Percentiles rank a stretch among this genome's conserved stretches.
Evolutionary conservation across 1,140 invertebrate species (phyloP).

Genomic region (Mycetomoellerius zeteki): DNA sequence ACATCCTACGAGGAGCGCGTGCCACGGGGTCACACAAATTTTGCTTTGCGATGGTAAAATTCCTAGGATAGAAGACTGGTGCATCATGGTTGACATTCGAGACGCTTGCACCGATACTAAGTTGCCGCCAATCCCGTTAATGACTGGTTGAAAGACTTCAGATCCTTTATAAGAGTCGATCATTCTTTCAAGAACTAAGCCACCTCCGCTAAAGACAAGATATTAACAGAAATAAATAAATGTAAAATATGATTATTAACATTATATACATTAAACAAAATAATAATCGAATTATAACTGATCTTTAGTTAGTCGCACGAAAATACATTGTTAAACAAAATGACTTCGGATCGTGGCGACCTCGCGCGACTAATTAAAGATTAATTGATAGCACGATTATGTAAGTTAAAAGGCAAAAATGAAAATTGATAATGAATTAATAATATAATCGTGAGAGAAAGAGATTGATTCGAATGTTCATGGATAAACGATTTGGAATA

Average conservation of each 20-base stretch:
- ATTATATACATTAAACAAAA: too few species aligned
- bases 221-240: slow-evolving; percentile 39
- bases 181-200: slow-evolving; percentile 93
- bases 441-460: neutral
- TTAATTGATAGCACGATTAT: neutral
- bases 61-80: slow-evolving; percentile 93
- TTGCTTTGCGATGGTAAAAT: slow-evolving; percentile 91
- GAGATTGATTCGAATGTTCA: neutral
- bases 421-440: slow-evolving; percentile 67
- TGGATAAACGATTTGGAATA: neutral
- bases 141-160: slow-evolving; percentile 96
- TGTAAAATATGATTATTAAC: neutral
- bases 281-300: neutral
- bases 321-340: too few species aligned
- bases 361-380: too few species aligned
- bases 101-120: slow-evolving; percentile 98
- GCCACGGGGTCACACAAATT: slow-evolving; percentile 92
- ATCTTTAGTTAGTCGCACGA: too few species aligned
- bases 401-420: neutral
- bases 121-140: slow-evolving; percentile 98
- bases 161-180: slow-evolving; percentile 92
- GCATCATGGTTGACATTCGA: slow-evolving; percentile 96
- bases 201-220: slow-evolving; percentile 89
- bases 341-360: too few species aligned
- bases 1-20: slow-evolving; percentile 94